Evolutionary conservation across 2,113 vertebrate species (phyloP).

Genomic region (Stictonetta naevosa): DNA sequence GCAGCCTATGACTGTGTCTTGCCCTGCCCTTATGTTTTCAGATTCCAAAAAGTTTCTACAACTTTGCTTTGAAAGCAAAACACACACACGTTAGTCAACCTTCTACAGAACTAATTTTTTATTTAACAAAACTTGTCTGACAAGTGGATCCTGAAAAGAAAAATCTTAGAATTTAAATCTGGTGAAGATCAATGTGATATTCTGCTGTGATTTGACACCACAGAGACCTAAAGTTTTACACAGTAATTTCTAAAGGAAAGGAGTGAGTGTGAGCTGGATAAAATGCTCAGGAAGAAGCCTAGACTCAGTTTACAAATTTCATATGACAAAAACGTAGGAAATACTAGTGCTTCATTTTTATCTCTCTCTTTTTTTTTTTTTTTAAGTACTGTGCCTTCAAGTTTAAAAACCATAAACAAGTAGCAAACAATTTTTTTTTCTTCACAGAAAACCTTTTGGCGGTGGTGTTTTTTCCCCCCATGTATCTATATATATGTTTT

Average conservation of each 20-base stretch:
- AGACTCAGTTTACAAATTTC: background rate
- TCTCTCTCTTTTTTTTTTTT: too few relatives aligned
- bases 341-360: too few relatives aligned
- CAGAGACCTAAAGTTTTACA: background rate
- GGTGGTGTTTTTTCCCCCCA: too few relatives aligned
- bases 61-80: background rate
- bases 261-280: background rate
- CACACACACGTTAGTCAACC: background rate
- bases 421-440: background rate
- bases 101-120: background rate
- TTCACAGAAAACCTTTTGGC: background rate
- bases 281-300: background rate
- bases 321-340: background rate
- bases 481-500: background rate
- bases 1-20: background rate
- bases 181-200: background rate
- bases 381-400: background rate
- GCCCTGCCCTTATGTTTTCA: background rate
- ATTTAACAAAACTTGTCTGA: background rate
- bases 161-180: conserved; percentile 10
- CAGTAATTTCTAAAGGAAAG: background rate
- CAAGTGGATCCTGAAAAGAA: conserved; percentile 17
- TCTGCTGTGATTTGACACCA: background rate
- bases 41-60: background rate
- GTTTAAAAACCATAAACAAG: background rate